A percentile compares a stretch with the other conserved stretches of the same genome.
These are phyloP conservation scores for Tragelaphus scriptus DNA, from an alignment of 2,113 vertebrate genomes.

Conservation along the genomic window DNA sequence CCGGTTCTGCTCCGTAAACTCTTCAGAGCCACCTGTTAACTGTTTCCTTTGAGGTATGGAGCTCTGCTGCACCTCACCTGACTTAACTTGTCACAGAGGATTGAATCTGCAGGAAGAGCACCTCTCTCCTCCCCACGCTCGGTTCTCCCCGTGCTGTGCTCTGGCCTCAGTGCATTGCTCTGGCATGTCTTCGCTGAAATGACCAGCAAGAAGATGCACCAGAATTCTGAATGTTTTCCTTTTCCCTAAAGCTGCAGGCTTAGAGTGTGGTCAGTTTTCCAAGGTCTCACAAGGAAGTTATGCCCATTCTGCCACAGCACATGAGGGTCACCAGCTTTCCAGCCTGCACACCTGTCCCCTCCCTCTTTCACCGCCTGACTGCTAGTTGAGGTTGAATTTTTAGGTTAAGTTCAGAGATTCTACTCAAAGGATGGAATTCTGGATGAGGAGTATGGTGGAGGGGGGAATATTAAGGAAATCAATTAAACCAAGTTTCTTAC, in stretches of 20 bases:
- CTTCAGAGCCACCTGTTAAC: background rate
- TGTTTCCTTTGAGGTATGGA: background rate
- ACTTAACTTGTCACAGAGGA: background rate
- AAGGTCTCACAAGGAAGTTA: background rate
- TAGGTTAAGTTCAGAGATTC: background rate
- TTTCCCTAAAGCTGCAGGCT: background rate
- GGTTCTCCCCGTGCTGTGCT: background rate
- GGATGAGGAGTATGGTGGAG: background rate
- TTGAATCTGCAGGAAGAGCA: background rate
- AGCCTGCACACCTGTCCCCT: background rate
- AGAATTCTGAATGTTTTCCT: background rate
- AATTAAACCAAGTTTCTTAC: background rate
- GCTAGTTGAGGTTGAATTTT: background rate
- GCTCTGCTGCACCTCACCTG: background rate
- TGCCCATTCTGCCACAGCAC: background rate
- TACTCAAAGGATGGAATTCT: background rate
- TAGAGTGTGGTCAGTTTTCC: background rate
- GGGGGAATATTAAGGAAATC: background rate
- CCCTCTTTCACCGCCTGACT: background rate
- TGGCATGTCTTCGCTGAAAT: background rate
- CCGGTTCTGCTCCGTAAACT: background rate
- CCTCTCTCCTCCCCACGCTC: background rate
- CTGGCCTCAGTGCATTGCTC: background rate
- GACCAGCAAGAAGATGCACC: background rate
- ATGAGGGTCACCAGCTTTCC: background rate